These are phyloP conservation scores for Halichoerus grypus DNA, from an alignment of 2,113 vertebrate species.

Conservation along the genomic window DNA sequence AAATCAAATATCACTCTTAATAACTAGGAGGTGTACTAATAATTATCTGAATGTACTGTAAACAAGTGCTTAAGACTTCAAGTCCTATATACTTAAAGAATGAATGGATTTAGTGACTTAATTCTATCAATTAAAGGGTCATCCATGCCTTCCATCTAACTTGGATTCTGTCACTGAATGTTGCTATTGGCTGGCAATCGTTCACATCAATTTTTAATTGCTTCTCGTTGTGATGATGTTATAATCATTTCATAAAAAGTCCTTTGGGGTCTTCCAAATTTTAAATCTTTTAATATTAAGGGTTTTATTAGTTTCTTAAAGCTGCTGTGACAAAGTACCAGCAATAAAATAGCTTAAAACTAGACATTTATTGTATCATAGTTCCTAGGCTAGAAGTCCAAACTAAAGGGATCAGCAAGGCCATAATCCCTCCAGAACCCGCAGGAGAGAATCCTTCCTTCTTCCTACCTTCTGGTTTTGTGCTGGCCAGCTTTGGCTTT, in stretches of 20 bases:
- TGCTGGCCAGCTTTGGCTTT: fast-evolving
- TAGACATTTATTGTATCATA: background rate
- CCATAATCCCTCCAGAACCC: background rate
- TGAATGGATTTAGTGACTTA: background rate
- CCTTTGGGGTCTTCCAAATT: background rate
- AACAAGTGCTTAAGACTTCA: background rate
- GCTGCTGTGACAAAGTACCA: background rate
- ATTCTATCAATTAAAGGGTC: background rate
- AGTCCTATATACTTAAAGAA: background rate
- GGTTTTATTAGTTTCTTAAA: background rate
- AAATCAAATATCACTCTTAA: background rate
- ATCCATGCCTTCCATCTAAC: background rate
- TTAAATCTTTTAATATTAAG: background rate
- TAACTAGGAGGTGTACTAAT: background rate
- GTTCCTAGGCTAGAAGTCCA: background rate
- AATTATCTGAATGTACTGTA: background rate
- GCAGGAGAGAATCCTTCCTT: background rate
- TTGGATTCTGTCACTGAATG: background rate
- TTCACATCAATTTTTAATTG: background rate
- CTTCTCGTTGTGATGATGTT: background rate
- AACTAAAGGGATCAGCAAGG: fast-evolving
- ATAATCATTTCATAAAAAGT: background rate
- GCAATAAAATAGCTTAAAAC: background rate
- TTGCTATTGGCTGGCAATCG: background rate
- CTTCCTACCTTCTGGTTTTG: background rate